Evolutionary conservation across 2,888 invertebrate genomes (phyloP).

Genomic region (Papilio gigon): DNA sequence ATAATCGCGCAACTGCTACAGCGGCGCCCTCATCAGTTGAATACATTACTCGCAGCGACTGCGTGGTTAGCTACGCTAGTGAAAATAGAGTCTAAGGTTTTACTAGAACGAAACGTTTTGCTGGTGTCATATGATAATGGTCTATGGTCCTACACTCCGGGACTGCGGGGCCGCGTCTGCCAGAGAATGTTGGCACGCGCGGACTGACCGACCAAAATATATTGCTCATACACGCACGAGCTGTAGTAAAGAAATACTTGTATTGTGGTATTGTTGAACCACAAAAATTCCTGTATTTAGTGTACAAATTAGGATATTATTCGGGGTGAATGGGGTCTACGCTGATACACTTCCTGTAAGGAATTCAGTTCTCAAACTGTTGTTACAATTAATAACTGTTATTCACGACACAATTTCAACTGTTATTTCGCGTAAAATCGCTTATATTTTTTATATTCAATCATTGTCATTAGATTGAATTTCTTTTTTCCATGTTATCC

Average conservation of each 20-base stretch:
- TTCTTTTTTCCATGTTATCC: slow-evolving; percentile 9
- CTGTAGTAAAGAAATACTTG: slow-evolving; percentile 35
- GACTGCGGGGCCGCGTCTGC: slow-evolving; percentile 48
- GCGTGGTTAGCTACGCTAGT: too few species aligned
- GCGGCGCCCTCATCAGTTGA: too few species aligned
- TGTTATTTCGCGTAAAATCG: background rate
- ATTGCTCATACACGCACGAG: slow-evolving; percentile 43
- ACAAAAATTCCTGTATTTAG: background rate
- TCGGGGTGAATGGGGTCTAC: too few species aligned
- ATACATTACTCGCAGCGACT: too few species aligned
- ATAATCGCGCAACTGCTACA: too few species aligned
- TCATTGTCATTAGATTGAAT: slow-evolving; percentile 20
- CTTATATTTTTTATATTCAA: slow-evolving; percentile 23
- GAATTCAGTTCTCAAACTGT: background rate
- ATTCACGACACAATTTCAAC: background rate
- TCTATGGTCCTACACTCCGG: slow-evolving; percentile 44
- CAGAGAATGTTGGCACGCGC: slow-evolving; percentile 62
- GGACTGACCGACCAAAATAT: slow-evolving; percentile 58
- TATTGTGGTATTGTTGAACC: slow-evolving; percentile 25
- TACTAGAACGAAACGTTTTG: background rate
- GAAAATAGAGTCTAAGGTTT: background rate
- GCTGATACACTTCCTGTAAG: too few species aligned
- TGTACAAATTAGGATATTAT: too few species aligned
- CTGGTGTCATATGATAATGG: slow-evolving; percentile 35
- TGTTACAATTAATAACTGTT: too few species aligned